phyloP scores from a whole-genome alignment of 2,797 vertebrate genomes.

The Craterocephalus amniculus region DNA sequence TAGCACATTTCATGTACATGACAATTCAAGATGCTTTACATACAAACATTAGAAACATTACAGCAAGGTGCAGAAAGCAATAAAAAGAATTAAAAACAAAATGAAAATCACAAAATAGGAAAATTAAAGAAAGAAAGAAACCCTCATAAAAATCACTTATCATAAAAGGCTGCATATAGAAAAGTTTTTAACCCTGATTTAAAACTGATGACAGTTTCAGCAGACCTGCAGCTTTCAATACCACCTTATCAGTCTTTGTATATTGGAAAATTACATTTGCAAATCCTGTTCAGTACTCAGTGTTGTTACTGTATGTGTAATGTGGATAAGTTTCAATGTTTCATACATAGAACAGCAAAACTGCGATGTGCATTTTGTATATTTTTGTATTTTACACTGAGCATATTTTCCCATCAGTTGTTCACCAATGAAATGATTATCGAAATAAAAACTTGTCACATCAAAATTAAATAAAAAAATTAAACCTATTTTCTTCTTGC shows the following conservation, averaged over 20 bases:
- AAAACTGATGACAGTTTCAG: no score
- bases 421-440: background rate
- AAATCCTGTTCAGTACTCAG: background rate
- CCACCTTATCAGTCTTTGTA: slow-evolving; percentile 16
- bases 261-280: slow-evolving; percentile 11
- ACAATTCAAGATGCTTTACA: no score
- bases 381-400: background rate
- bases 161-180: no score
- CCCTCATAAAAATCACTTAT: no score
- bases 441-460: background rate
- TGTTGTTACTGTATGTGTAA: background rate
- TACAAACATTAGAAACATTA: no score
- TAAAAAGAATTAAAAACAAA: no score
- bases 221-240: no score
- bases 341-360: background rate
- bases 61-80: no score
- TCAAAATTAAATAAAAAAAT: background rate
- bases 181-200: no score
- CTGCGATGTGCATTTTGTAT: background rate
- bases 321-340: background rate
- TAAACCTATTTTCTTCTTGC: background rate
- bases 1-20: no score
- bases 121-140: no score
- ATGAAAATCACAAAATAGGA: no score
- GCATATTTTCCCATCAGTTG: background rate